Conservation (phyloP, 2,888 invertebrate genomes). For the Pelosia muscerda region DNA sequence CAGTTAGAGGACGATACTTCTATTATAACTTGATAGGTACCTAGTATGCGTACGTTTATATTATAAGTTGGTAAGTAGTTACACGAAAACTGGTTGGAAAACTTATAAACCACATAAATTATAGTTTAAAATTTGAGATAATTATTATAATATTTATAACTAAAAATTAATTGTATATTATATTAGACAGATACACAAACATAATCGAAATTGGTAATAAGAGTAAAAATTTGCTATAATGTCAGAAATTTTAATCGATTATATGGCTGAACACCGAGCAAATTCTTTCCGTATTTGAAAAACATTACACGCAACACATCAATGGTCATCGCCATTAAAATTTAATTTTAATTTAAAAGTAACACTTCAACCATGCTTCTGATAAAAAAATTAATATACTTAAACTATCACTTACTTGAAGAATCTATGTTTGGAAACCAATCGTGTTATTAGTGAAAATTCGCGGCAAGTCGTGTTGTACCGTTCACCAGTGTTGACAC, state of each 20-base stretch:
- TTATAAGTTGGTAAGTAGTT: neutral
- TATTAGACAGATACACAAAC: neutral
- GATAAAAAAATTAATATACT: neutral
- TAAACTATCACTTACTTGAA: slow-evolving; percentile 18
- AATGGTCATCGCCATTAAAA: neutral
- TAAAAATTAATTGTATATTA: no score
- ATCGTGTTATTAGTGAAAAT: slow-evolving; percentile 4
- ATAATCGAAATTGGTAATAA: neutral
- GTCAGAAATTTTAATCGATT: neutral
- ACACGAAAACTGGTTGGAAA: neutral
- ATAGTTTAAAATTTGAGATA: no score
- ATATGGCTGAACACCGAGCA: neutral
- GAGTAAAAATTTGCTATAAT: neutral
- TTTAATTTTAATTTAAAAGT: neutral
- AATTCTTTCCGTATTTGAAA: neutral
- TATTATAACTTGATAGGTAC: no score
- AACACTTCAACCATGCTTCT: neutral
- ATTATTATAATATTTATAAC: no score
- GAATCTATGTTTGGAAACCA: neutral
- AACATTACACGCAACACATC: neutral
- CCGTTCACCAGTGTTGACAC: slow-evolving; percentile 35
- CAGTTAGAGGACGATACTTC: neutral
- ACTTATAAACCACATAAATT: no score
- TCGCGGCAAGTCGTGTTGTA: slow-evolving; percentile 16
- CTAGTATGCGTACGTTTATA: neutral